phyloP scores from a whole-genome alignment of 1,140 invertebrate genomes.

The Rhopalosiphum maidis region DNA sequence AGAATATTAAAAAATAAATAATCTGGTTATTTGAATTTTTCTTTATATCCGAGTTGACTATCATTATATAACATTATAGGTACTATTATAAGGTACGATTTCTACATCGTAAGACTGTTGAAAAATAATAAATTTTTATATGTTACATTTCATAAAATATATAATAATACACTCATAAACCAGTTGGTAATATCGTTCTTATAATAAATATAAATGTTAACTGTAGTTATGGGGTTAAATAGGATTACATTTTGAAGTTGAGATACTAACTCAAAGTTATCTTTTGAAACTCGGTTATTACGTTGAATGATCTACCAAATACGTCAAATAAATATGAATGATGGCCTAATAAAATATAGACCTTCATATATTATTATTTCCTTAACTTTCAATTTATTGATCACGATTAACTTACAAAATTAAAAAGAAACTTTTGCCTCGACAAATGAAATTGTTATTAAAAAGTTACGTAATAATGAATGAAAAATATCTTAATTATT shows the following conservation, averaged over 20 bases:
- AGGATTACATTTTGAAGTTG: not conserved
- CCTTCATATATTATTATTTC: not conserved
- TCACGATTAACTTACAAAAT: not conserved
- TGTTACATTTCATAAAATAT: not conserved
- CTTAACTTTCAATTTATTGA: not conserved
- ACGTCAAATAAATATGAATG: conserved; percentile 30
- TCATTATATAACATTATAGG: not conserved
- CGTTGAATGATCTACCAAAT: conserved; percentile 35
- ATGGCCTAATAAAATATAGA: conserved; percentile 1
- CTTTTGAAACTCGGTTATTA: not conserved
- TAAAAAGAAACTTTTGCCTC: not conserved
- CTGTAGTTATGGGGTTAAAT: not conserved
- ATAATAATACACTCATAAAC: not conserved
- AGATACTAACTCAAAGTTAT: not conserved
- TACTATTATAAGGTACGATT: not conserved
- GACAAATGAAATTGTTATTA: not conserved
- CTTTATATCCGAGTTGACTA: not conserved
- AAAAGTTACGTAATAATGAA: not conserved
- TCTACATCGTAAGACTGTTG: not conserved
- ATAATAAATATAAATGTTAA: conserved; percentile 26
- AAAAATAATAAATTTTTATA: not conserved
- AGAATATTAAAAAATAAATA: not conserved
- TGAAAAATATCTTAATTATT: not conserved
- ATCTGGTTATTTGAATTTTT: not conserved
- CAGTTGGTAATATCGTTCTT: not conserved